Base-by-base conservation (phyloP, 2,113 vertebrate species). In the Amphilophus citrinellus region DNA sequence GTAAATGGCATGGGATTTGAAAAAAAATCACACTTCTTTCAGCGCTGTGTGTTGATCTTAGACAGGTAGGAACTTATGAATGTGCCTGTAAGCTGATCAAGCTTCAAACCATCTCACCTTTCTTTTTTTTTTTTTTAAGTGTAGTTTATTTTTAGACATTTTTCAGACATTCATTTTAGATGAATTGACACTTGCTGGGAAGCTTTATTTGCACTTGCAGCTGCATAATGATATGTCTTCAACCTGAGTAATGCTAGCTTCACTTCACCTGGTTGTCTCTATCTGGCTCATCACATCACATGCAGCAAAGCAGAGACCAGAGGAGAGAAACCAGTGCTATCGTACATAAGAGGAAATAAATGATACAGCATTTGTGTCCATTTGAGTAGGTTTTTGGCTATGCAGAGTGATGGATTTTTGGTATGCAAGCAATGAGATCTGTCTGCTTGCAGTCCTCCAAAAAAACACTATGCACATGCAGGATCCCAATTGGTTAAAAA, bases 1-100 rank as follows among this genome's bases (percentile, higher is more conserved):
- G 83, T 44, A 44, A 82, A 53, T 76, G 78, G 10, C 1, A 1
- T 6, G 15, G 20, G 44, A n/a, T 77, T 35, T 65, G 37, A 47
- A 61, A 84, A 10, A 13, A 20, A 47, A 83, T 83, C 77, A 42
- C 82, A 83, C 47, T 39, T 77, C 58, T 60, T 47, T 71, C 57
- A 39, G 5, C 61, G 10, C 50, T 47, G 30, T 11, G 13, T 71
- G 76, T 77, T 65, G 27, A 78, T 73, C 37, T 11, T 50, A 10
- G 27, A 73, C 20, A 13, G 44, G 35, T 56, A 59, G 17, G 77
- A 50, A 18, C 15, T 22, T 53, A 14, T 32, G 47, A 32, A 32
- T 37, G n/a, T 35, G 50, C 42, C 56, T 62, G 61, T 10, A 76
- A 82, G 22, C 3, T 65, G 58, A 42, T 80, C 17, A 27, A 57